Base-by-base conservation (phyloP, 2,113 vertebrate genomes). In the Onychorhynchus coronatus region DNA sequence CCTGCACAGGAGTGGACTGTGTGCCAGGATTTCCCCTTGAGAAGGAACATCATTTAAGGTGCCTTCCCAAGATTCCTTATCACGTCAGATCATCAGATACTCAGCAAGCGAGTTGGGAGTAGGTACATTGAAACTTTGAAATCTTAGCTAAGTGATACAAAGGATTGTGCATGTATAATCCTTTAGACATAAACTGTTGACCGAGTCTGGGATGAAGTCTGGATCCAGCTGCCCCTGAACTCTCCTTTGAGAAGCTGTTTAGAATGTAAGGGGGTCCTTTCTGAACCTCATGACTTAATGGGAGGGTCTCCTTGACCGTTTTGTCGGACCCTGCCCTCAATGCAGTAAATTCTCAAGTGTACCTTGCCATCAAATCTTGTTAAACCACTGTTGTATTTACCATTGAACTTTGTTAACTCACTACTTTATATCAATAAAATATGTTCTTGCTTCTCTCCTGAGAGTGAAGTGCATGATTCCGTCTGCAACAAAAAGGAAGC, bases 121-220 rank as follows among this genome's bases (percentile, higher is more conserved):
- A 47, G 42, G 55, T 22, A 20, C 30, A 30, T 20, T 68, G 30
- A 19, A 70, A 41, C 25, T 70, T 13, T 41, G 25, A 76, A 68
- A 62, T n/a, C 30, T 79, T 63, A n/a, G 14, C 15, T 49, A 22
- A 37, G 24, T 49, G 11, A 31, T 62, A 15, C 9, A 42, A 68
- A 75, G 20, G 16, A 47, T 11, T 63, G 35, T 37, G 10, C 18
- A 49, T 41, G 33, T 37, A 35, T 70, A 28, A 42, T 70, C 8
- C 25, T 63, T 56, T 49, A 49, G 41, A 22, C 18, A 35, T 11
- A 41, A 68, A 31, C 11, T 47, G 20, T 41, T 68, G 7, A 61
- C 0, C 0, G 31, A 61, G 6, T n/a, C 9, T 3, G 9, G 39
- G n/a, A 39, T 0, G 0, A 68, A 53, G 5, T 30, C 6, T 2